Percentiles rank a stretch among this genome's conserved stretches.
Evolutionary conservation across 2,113 vertebrate species (phyloP).

Genomic region (Elachura formosa): DNA sequence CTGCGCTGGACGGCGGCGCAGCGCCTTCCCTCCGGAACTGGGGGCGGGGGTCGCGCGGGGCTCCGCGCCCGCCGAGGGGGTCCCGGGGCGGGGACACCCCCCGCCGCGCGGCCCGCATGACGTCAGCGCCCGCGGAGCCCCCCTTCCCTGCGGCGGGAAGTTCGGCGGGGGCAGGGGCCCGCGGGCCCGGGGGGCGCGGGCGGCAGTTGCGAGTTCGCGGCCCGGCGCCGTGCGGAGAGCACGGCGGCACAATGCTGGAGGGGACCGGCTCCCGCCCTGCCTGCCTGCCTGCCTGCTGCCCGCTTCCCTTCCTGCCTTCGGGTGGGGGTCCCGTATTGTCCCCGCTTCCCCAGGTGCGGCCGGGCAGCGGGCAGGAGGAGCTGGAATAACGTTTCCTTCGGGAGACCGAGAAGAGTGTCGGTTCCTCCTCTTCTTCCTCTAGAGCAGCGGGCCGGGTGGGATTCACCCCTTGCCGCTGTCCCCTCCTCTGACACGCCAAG

Average conservation of each 20-base stretch:
- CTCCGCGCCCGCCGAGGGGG: too few relatives aligned
- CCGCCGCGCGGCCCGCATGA: too few relatives aligned
- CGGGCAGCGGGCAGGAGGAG: not conserved
- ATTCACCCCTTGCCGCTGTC: not conserved
- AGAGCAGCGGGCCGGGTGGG: not conserved
- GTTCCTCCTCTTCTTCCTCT: too few relatives aligned
- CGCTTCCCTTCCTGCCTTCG: too few relatives aligned
- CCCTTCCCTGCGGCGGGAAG: not conserved
- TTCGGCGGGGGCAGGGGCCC: not conserved
- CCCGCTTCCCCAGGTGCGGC: not conserved
- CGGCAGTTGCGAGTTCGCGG: not conserved
- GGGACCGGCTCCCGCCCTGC: not conserved
- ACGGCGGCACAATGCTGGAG: not conserved
- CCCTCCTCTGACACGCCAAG: rapidly evolving
- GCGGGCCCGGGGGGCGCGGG: not conserved
- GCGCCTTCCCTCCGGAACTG: too few relatives aligned
- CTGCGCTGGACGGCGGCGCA: too few relatives aligned
- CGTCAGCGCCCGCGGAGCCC: too few relatives aligned
- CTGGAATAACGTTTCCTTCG: not conserved
- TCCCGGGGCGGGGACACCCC: too few relatives aligned
- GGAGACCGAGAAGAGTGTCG: not conserved
- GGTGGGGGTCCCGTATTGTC: not conserved
- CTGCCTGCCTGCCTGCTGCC: not conserved
- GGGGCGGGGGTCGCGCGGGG: too few relatives aligned
- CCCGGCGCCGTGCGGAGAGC: not conserved